phyloP scores from a whole-genome alignment of 2,113 vertebrate genomes.

The Tragelaphus scriptus region DNA sequence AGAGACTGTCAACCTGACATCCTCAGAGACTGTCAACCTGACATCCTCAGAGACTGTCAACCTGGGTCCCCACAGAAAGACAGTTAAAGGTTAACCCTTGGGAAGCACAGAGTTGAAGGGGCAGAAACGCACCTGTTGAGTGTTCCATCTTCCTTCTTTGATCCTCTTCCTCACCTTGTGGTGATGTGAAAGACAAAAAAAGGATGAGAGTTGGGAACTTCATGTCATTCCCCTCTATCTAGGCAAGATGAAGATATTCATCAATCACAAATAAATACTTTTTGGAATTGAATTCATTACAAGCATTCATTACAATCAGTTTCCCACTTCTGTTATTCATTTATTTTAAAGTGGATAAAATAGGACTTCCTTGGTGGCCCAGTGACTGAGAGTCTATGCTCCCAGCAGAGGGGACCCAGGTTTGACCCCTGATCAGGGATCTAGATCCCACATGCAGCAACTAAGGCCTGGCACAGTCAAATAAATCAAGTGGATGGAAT shows the following conservation, averaged over 20 bases:
- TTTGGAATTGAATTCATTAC: neutral
- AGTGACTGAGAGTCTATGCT: neutral
- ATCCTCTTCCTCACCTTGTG: neutral
- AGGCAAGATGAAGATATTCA: neutral
- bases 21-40: neutral
- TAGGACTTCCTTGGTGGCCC: neutral
- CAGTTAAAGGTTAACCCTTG: neutral
- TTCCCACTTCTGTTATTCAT: neutral
- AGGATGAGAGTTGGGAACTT: neutral
- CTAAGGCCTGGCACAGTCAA: neutral
- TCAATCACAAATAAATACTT: neutral
- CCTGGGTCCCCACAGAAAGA: neutral
- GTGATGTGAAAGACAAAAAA: neutral
- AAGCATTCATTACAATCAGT: neutral
- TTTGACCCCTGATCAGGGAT: neutral
- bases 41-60: neutral
- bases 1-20: neutral
- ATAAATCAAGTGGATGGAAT: neutral
- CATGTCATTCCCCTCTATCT: neutral
- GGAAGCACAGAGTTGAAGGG: neutral
- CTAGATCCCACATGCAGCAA: neutral
- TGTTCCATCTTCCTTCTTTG: neutral
- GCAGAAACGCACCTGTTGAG: neutral
- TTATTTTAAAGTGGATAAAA: neutral
- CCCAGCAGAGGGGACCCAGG: neutral